A percentile compares a stretch with the other conserved stretches of the same genome.
These are phyloP conservation scores for Teleopsis dalmanni DNA, from an alignment of 1,140 invertebrate species.

Conservation along the genomic window DNA sequence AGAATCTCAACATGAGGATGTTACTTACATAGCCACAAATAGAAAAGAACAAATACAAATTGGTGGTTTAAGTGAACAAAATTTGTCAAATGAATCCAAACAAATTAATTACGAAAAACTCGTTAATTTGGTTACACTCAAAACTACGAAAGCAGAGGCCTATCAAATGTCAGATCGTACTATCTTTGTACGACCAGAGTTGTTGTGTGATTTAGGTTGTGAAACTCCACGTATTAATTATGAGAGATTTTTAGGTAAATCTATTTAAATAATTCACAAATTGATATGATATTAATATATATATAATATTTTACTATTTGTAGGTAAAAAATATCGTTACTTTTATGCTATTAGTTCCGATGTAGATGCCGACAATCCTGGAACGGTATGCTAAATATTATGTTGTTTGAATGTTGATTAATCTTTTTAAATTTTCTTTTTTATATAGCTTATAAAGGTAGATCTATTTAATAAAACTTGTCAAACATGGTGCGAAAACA, in stretches of 20 bases:
- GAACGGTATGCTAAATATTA: conserved; percentile 53
- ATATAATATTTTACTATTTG: conserved; percentile 9
- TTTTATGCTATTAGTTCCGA: conserved; percentile 86
- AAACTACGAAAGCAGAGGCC: conserved; percentile 48
- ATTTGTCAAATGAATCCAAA: neutral
- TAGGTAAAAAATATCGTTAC: conserved; percentile 64
- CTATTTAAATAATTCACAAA: neutral
- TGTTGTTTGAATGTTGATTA: neutral
- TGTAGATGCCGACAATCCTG: conserved; percentile 72
- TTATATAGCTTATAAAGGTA: conserved; percentile 67
- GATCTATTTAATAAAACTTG: conserved; percentile 56
- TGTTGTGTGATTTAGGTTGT: conserved; percentile 67
- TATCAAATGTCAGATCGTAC: conserved; percentile 45
- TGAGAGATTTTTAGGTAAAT: conserved; percentile 54
- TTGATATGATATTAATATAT: neutral
- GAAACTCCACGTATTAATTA: conserved; percentile 80
- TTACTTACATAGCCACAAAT: conserved; percentile 30
- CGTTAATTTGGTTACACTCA: conserved; percentile 47
- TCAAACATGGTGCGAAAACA: conserved; percentile 63
- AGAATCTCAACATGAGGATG: conserved; percentile 29
- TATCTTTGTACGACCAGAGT: conserved; percentile 56
- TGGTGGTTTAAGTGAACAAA: neutral
- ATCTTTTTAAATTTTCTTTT: conserved; percentile 3
- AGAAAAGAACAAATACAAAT: conserved; percentile 10
- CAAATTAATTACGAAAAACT: conserved; percentile 12